Base-by-base conservation (phyloP, 2,888 invertebrate species). In the Cerastis leucographa region DNA sequence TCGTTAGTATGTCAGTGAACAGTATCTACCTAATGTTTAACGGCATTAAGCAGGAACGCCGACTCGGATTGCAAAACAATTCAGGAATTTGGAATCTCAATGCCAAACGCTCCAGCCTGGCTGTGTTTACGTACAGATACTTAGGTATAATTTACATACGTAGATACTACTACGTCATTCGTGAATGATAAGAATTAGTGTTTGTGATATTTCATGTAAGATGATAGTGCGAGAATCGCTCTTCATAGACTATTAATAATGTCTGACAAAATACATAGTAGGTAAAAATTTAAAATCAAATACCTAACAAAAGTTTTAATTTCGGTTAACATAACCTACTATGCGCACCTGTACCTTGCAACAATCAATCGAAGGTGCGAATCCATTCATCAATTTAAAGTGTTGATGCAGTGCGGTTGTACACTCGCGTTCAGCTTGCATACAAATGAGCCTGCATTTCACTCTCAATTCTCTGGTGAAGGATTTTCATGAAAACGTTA, bases 281-380 rank as follows among this genome's bases (percentile, higher is more conserved):
- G 17, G 19, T 54, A 35, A 25, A 61, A 4, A 40, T 0, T 22
- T 19, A 11, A 40, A 22, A 35, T 22, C 9, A n/a, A n/a, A n/a
- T n/a, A n/a, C n/a, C n/a, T n/a, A n/a, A n/a, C n/a, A 35, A 35
- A 35, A 35, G 6, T 35, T 61, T 61, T 19, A 12, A 40, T 7
- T 1, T 12, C 14, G 42, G 62, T 12, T 14, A n/a, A 42, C n/a
- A 7, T 14, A 3, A 22, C 8, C 86, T 73, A 22, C 8, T 87
- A 72, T 71, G 12, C 76, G n/a, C 80, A 70, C 42, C 85, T 87
- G 90, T 91, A 90, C 89, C 67, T 81, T 9, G 29, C 25, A 85
- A 85, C 88, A 89, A 90, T 90, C 89, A 91, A 91, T 92, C 85
- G 88, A 85, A 90, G 90, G 92, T 88, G 90, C 88, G 88, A 85